phyloP scores from a whole-genome alignment of 1,140 invertebrate species.

The Brachionus asplanchnoidis region DNA sequence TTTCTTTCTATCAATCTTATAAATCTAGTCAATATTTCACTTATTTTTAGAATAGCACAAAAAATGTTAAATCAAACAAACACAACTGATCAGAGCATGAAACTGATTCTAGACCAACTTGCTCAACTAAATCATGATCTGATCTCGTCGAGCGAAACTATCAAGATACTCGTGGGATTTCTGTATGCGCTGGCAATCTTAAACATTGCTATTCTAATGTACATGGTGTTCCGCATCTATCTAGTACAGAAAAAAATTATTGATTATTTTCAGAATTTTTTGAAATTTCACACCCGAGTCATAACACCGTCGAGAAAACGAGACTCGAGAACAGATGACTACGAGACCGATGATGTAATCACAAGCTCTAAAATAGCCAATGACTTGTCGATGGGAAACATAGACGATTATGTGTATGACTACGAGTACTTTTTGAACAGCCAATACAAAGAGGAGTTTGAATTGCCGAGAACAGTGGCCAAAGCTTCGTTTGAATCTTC shows the following conservation, averaged over 20 bases:
- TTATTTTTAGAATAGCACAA: not conserved
- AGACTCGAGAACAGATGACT: not conserved
- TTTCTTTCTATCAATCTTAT: not conserved
- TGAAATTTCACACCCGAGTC: slow-evolving; percentile 12
- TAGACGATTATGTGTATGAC: not conserved
- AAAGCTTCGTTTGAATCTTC: not conserved
- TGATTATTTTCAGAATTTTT: slow-evolving; percentile 10
- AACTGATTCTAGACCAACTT: not conserved
- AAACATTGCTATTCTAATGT: not conserved
- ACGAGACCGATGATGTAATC: not conserved
- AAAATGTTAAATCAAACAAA: not conserved
- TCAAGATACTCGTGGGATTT: not conserved
- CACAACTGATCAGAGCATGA: not conserved
- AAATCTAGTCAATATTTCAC: not conserved
- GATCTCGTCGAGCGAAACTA: not conserved
- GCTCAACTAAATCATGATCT: not conserved
- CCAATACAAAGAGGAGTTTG: not conserved
- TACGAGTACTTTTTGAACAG: not conserved
- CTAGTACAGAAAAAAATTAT: not conserved
- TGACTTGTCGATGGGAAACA: not conserved
- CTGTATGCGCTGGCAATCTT: not conserved
- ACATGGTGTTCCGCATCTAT: not conserved
- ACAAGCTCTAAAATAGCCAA: not conserved
- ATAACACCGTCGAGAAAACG: not conserved
- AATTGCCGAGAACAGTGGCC: not conserved